phyloP scores from a whole-genome alignment of 2,113 vertebrate species.

The Bathybates hornii region DNA sequence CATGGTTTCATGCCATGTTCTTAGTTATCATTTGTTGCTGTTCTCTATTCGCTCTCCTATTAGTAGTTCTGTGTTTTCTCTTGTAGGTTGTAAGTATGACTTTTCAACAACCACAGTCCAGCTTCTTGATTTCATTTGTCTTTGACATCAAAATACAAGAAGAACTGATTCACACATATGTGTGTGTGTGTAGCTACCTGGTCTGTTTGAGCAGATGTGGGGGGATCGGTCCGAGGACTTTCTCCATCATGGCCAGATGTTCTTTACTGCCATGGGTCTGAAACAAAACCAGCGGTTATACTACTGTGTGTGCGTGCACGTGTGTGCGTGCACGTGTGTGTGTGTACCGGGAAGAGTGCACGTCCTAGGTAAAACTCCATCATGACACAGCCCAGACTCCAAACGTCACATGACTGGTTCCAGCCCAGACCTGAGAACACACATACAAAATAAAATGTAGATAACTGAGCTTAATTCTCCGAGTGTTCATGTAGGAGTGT shows the following conservation, averaged over 20 bases:
- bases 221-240: slow-evolving; percentile 87
- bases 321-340: background rate
- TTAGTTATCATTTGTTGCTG: background rate
- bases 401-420: slow-evolving; percentile 92
- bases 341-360: slow-evolving; percentile 85
- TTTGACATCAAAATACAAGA: background rate
- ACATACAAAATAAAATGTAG: background rate
- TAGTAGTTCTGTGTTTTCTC: background rate
- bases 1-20: background rate
- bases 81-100: background rate
- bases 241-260: slow-evolving; percentile 96
- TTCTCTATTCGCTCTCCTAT: background rate
- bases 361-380: slow-evolving; percentile 90
- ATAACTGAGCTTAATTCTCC: background rate
- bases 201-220: slow-evolving; percentile 38
- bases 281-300: background rate
- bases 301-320: background rate
- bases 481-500: background rate
- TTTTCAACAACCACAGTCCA: background rate
- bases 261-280: slow-evolving; percentile 92
- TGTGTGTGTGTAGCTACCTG: background rate
- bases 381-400: slow-evolving; percentile 94
- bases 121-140: background rate
- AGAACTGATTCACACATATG: background rate
- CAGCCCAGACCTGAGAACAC: slow-evolving; percentile 82